Conservation (phyloP, 2,797 vertebrate species). For the Premnoplex brunnescens region DNA sequence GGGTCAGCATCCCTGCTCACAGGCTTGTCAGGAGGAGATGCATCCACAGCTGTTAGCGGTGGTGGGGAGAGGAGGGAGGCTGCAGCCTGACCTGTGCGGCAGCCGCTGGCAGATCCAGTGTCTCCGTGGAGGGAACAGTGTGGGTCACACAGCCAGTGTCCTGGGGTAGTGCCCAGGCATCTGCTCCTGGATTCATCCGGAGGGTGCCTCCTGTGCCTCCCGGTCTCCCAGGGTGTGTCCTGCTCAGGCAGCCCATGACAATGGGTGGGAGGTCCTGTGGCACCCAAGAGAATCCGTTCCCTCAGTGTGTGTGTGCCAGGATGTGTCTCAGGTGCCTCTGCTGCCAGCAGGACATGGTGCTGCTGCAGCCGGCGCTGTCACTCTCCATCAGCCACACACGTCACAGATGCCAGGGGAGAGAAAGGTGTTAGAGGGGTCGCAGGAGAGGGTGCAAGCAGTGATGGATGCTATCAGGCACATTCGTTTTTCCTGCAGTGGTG, state of each 20-base stretch:
- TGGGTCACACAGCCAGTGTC: background rate
- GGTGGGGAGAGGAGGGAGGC: background rate
- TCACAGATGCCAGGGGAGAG: background rate
- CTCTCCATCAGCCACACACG: background rate
- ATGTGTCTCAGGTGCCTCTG: background rate
- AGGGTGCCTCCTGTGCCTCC: background rate
- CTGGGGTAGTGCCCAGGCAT: fast-evolving
- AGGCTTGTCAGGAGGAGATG: background rate
- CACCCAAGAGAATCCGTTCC: background rate
- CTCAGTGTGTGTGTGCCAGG: background rate
- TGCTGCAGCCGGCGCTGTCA: background rate
- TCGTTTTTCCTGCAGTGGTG: background rate
- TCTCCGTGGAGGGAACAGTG: background rate
- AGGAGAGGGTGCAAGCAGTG: background rate
- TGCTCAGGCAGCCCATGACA: background rate
- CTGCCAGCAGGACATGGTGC: background rate
- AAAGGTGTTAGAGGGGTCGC: background rate
- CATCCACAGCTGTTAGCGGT: background rate
- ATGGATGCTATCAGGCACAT: background rate
- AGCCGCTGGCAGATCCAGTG: fast-evolving
- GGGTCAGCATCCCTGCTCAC: background rate
- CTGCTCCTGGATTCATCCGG: background rate
- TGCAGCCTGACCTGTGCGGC: background rate
- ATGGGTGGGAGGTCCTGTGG: background rate
- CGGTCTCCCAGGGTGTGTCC: background rate